Conservation (phyloP, 2,888 invertebrate species). For the Diabrotica balteata region DNA sequence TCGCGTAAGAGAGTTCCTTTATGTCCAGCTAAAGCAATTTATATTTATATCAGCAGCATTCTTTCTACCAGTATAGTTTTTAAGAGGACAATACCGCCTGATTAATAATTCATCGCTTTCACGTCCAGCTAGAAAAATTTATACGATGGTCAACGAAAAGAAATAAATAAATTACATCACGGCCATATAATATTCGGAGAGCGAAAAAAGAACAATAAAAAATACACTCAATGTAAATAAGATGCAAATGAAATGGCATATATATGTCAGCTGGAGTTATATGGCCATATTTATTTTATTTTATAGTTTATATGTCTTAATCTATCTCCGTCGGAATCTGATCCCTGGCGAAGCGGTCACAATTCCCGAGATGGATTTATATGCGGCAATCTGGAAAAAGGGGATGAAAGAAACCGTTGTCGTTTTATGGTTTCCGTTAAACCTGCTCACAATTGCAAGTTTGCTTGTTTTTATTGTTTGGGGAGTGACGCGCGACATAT, state of each 20-base stretch:
- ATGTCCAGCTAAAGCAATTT: no score
- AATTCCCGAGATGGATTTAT: conserved; percentile 40
- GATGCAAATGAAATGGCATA: conserved; percentile 30
- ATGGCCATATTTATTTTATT: conserved; percentile 35
- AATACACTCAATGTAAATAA: conserved; percentile 26
- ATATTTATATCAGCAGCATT: no score
- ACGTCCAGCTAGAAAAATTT: neutral
- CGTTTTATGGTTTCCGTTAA: conserved; percentile 52
- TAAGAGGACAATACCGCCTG: no score
- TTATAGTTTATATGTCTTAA: conserved; percentile 39
- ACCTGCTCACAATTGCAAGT: conserved; percentile 51
- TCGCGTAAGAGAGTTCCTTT: no score
- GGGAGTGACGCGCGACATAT: conserved; percentile 15
- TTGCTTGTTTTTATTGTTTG: conserved; percentile 18
- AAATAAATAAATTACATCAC: conserved; percentile 15
- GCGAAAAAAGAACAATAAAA: conserved; percentile 38
- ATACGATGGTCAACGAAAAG: conserved; percentile 8
- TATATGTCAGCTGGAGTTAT: conserved; percentile 31
- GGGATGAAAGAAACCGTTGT: conserved; percentile 40
- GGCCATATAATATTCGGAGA: conserved; percentile 26
- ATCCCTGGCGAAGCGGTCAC: conserved; percentile 41
- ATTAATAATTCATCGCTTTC: no score
- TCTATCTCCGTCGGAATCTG: conserved; percentile 29
- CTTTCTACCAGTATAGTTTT: no score
- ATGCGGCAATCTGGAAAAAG: conserved; percentile 36